Base-by-base conservation (phyloP, 2,888 invertebrate species). In the Helleia helle region DNA sequence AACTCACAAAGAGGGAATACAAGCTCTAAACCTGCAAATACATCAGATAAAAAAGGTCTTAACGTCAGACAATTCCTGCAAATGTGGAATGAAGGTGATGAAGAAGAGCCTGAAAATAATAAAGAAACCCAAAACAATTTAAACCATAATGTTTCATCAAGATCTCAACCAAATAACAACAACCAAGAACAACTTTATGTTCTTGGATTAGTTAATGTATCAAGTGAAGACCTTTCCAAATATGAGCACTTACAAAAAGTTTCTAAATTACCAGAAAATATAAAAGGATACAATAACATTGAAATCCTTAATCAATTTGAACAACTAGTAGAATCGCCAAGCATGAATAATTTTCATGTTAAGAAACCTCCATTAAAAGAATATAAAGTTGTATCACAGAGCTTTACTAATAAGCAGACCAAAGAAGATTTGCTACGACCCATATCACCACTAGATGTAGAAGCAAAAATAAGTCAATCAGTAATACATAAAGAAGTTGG, bases 21-120 rank as follows among this genome's bases (percentile, higher is more conserved):
- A 27, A 40, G 24, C 28, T 22, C 41, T 28, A 51, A 51, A 41
- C 46, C 56, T 28, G 42, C 52, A 47, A 60, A 54, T 50, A 26
- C 51, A 28, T 52, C 65, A 58, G 64, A 66, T 25, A 79, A 69
- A 51, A 73, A 73, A 47, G 60, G 64, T 49, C 67, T 84, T 49
- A 54, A 85, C 71, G 74, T 86, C 3, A 66, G 85, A 48, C 84
- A 86, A 52, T 86, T 79, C 62, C 59, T 85, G 34, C 74, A 80
- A 70, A 83, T 74, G 73, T 86, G 86, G 86, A 84, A 74, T 72
- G 86, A 86, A 62, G 85, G 79, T 30, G 84, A 83, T 58, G 86
- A 86, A 39, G 85, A 80, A 54, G 59, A 59, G 46, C 54, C 54
- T 50, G 67, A 70, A 44, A 66, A 59, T 48, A 57, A 47, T 46